phyloP scores from a whole-genome alignment of 2,797 vertebrate species.

The Alosa sapidissima region DNA sequence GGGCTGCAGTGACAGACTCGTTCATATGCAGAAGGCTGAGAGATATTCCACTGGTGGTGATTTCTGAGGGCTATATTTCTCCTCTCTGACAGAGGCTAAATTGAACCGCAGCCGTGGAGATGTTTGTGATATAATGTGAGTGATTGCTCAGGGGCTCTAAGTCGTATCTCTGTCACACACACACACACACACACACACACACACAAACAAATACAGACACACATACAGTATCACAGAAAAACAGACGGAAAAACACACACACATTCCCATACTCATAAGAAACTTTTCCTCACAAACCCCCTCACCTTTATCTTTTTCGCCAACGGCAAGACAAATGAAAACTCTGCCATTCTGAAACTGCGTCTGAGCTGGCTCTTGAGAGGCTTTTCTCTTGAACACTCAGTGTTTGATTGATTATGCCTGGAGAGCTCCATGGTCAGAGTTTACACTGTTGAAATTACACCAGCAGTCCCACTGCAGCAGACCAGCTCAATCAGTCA shows the following conservation, averaged over 20 bases:
- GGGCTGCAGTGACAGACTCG: neutral
- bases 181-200: neutral
- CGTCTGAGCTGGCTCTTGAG: neutral
- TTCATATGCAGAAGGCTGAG: neutral
- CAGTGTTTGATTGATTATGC: neutral
- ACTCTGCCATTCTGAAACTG: neutral
- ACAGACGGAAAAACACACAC: neutral
- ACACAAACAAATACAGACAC: neutral
- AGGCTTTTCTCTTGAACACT: neutral
- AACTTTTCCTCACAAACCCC: neutral
- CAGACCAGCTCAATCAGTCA: constrained; percentile 2
- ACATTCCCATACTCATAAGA: neutral
- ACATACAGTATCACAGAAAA: neutral
- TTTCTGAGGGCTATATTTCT: constrained; percentile 4
- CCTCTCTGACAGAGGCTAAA: neutral
- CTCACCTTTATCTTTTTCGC: neutral
- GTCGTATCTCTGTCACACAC: neutral
- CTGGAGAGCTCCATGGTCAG: constrained; percentile 52
- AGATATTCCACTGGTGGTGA: neutral
- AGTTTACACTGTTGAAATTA: constrained; percentile 34
- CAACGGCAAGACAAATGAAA: neutral
- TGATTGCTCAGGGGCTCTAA: neutral
- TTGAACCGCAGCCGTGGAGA: neutral
- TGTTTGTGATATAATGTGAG: neutral
- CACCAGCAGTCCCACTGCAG: constrained; percentile 19